phyloP scores from a whole-genome alignment of 2,797 vertebrate species.

The Danio kyathit region DNA sequence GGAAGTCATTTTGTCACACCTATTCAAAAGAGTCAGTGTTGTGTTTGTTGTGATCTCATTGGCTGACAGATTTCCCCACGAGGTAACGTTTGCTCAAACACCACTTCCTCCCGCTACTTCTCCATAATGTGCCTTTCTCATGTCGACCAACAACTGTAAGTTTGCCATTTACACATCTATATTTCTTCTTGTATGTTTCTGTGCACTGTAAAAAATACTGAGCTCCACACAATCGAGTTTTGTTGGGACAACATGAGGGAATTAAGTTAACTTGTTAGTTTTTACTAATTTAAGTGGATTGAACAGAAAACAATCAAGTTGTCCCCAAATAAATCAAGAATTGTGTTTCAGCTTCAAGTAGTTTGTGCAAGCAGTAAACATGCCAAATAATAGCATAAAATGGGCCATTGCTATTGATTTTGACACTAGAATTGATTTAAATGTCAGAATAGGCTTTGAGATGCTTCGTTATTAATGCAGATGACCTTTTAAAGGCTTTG shows the following conservation, averaged over 20 bases:
- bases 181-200: background rate
- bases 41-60: slow-evolving; percentile 46
- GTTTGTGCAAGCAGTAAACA: no score
- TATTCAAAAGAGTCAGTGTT: slow-evolving; percentile 36
- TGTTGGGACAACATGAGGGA: no score
- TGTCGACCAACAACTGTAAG: slow-evolving; percentile 73
- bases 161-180: slow-evolving; percentile 31
- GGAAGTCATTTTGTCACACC: background rate
- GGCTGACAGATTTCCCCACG: slow-evolving; percentile 61
- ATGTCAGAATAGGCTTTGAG: background rate
- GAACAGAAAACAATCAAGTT: no score
- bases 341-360: no score
- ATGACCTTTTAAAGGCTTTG: background rate
- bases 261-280: no score
- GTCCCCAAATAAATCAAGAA: no score
- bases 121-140: slow-evolving; percentile 71
- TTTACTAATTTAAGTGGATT: no score
- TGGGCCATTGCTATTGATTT: slow-evolving; percentile 11
- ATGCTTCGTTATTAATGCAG: slow-evolving; percentile 9
- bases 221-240: no score
- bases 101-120: slow-evolving; percentile 78
- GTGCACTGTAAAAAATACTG: no score
- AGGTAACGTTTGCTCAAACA: slow-evolving; percentile 61
- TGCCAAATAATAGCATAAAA: background rate
- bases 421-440: background rate